Evolutionary conservation across 2,797 vertebrate genomes (phyloP).

Genomic region (Acanthurus leucopareius): DNA sequence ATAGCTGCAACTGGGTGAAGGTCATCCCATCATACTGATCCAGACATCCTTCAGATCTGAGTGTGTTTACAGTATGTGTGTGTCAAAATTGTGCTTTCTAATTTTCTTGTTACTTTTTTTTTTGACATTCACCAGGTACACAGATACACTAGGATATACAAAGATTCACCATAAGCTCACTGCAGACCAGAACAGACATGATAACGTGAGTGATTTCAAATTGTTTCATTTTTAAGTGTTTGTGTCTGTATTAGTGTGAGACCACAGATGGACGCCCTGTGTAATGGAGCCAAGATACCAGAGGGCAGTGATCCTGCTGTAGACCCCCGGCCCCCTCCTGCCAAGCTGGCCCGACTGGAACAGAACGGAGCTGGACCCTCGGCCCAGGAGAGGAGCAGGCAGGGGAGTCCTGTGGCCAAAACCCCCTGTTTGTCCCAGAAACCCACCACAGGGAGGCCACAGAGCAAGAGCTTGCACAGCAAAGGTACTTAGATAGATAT

Average conservation of each 20-base stretch:
- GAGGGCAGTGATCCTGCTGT: conserved; percentile 91
- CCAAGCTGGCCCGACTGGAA: conserved; percentile 95
- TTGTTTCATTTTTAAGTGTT: conserved; percentile 17
- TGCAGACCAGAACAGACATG: neutral
- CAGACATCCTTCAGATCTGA: conserved; percentile 37
- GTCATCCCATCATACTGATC: conserved; percentile 59
- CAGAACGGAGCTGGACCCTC: conserved; percentile 87
- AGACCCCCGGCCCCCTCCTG: conserved; percentile 91
- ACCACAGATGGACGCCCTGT: conserved; percentile 93
- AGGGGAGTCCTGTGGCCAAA: conserved; percentile 92
- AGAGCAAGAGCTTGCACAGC: conserved; percentile 91
- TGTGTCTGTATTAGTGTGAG: conserved; percentile 80
- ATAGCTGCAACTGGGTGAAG: conserved; percentile 63
- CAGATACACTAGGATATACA: neutral
- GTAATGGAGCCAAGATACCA: conserved; percentile 93
- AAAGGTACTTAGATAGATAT: conserved; percentile 86
- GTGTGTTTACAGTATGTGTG: conserved; percentile 15
- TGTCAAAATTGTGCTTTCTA: conserved; percentile 5
- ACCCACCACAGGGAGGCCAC: conserved; percentile 84
- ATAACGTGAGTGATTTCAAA: neutral
- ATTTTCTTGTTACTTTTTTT: conserved; percentile 16
- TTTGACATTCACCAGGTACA: neutral
- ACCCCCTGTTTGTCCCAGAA: conserved; percentile 90
- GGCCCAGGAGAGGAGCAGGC: conserved; percentile 90
- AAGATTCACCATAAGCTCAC: neutral